Evolutionary conservation across 2,888 invertebrate species (phyloP).

Genomic region (Monopis laevigella): DNA sequence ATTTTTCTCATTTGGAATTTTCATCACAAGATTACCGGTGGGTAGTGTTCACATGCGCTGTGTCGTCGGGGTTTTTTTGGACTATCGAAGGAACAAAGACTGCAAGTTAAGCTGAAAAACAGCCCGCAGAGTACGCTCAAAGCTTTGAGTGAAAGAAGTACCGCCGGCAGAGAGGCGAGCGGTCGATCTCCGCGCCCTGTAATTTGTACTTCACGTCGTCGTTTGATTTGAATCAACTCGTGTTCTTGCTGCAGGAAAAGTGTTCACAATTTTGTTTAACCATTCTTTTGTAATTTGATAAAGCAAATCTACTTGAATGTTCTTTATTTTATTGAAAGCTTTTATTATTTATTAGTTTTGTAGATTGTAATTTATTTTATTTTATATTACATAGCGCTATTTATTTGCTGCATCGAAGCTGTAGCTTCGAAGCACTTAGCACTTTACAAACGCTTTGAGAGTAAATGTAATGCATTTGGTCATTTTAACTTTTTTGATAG

Average conservation of each 20-base stretch:
- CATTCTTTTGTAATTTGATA: too few relatives aligned
- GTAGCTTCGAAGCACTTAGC: too few relatives aligned
- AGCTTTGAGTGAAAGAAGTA: slow-evolving; percentile 41
- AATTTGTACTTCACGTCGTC: slow-evolving; percentile 44
- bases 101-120: slow-evolving; percentile 40
- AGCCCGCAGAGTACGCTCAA: slow-evolving; percentile 32
- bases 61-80: slow-evolving; percentile 26
- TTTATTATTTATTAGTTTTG: too few relatives aligned
- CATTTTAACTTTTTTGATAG: too few relatives aligned
- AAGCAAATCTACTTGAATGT: too few relatives aligned
- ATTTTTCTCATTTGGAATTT: slow-evolving; percentile 11
- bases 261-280: slow-evolving; percentile 17
- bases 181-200: slow-evolving; percentile 35
- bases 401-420: too few relatives aligned
- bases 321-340: too few relatives aligned
- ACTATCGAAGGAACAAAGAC: slow-evolving; percentile 33
- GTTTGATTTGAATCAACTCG: slow-evolving; percentile 19
- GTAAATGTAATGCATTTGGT: too few relatives aligned
- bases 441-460: too few relatives aligned
- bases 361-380: too few relatives aligned
- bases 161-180: slow-evolving; percentile 26
- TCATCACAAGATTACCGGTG: slow-evolving; percentile 6
- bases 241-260: slow-evolving; percentile 17
- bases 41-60: slow-evolving; percentile 18
- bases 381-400: too few relatives aligned